Evolutionary conservation across 2,113 vertebrate species (phyloP).

Genomic region (Melanerpes aurifrons): DNA sequence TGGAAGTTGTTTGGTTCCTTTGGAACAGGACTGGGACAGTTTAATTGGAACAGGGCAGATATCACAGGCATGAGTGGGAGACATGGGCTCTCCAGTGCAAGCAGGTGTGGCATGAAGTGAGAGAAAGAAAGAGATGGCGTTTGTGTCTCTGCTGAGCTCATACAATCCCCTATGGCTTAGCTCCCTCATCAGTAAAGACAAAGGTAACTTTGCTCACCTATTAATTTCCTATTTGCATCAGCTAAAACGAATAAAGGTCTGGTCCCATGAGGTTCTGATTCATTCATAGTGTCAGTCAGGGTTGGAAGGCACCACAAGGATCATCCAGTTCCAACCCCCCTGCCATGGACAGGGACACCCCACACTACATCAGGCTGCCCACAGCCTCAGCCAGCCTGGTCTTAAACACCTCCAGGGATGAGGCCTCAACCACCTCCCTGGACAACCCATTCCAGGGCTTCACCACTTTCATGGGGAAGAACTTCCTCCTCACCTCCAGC

Average conservation of each 20-base stretch:
- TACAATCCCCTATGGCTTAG: background rate
- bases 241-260: constrained; percentile 10
- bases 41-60: background rate
- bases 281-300: background rate
- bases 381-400: too few relatives aligned
- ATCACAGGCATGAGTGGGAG: background rate
- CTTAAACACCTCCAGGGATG: too few relatives aligned
- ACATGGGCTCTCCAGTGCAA: background rate
- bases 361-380: too few relatives aligned
- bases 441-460: too few relatives aligned
- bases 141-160: background rate
- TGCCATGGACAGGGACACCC: too few relatives aligned
- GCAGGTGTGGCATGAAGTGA: background rate
- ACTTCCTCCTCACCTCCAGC: too few relatives aligned
- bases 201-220: constrained; percentile 9
- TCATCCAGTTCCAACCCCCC: too few relatives aligned
- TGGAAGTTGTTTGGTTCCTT: background rate
- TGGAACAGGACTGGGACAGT: background rate
- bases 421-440: too few relatives aligned
- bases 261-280: constrained; percentile 19
- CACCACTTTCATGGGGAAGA: too few relatives aligned
- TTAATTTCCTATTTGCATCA: constrained; percentile 11
- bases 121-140: background rate
- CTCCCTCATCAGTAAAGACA: constrained; percentile 1
- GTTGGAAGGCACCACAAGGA: too few relatives aligned